phyloP scores from a whole-genome alignment of 2,888 invertebrate genomes.

The Cylindroiulus punctatus region DNA sequence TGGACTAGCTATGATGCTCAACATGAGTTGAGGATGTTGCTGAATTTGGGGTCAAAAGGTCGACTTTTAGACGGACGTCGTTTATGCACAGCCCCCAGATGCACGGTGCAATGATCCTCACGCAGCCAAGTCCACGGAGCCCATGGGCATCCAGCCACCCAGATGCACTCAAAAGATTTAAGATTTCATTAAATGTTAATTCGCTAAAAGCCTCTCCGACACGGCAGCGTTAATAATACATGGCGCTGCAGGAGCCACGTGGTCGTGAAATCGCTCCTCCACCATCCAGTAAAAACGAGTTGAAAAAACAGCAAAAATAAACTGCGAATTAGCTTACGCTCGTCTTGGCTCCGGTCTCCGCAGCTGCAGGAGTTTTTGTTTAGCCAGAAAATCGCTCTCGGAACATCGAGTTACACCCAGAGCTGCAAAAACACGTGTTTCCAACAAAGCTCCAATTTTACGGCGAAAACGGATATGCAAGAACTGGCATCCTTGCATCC shows the following conservation, averaged over 20 bases:
- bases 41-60: too few relatives aligned
- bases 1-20: too few relatives aligned
- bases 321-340: constrained; percentile 5
- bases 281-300: not conserved
- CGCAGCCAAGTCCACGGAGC: not conserved
- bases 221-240: not conserved
- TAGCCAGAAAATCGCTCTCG: not conserved
- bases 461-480: not conserved
- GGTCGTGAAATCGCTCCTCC: constrained; percentile 1
- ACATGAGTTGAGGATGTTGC: too few relatives aligned
- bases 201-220: not conserved
- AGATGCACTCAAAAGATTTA: constrained; percentile 6
- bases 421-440: not conserved
- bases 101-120: too few relatives aligned
- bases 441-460: not conserved
- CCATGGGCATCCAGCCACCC: not conserved
- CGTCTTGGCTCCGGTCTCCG: too few relatives aligned
- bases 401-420: constrained; percentile 1
- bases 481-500: not conserved
- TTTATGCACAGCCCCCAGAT: too few relatives aligned
- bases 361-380: not conserved
- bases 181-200: constrained; percentile 40
- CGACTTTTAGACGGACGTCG: too few relatives aligned
- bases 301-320: not conserved
- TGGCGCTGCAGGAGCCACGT: not conserved